Percentiles rank a stretch among this genome's conserved stretches.
phyloP scores from a whole-genome alignment of 1,140 invertebrate genomes.

The Liolophura sinensis region DNA sequence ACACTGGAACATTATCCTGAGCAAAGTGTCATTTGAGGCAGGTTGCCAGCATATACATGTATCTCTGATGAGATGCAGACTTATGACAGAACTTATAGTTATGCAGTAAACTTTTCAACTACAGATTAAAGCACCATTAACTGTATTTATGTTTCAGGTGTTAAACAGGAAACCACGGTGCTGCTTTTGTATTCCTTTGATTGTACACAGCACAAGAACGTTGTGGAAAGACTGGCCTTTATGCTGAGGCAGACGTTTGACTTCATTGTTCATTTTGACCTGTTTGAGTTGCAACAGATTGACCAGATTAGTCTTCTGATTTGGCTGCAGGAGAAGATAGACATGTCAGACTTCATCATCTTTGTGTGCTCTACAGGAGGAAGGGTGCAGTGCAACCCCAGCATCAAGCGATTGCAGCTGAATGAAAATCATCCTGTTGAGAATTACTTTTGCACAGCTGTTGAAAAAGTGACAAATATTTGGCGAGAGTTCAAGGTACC shows the following conservation, averaged over 20 bases:
- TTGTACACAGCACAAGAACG: conserved; percentile 46
- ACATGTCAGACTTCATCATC: conserved; percentile 50
- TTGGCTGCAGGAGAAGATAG: conserved; percentile 46
- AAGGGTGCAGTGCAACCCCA: conserved; percentile 34
- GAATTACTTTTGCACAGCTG: too few relatives aligned
- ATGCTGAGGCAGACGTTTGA: conserved; percentile 50
- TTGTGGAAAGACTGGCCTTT: conserved; percentile 41
- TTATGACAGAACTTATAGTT: too few relatives aligned
- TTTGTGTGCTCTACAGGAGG: conserved; percentile 50
- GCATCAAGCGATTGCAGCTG: too few relatives aligned
- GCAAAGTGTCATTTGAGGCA: too few relatives aligned
- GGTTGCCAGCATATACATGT: too few relatives aligned
- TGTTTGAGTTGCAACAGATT: conserved; percentile 48
- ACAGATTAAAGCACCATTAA: background rate
- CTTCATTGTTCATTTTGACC: conserved; percentile 45
- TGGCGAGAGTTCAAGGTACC: too few relatives aligned
- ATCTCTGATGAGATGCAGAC: too few relatives aligned
- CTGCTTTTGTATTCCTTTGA: conserved; percentile 48
- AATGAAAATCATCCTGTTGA: too few relatives aligned
- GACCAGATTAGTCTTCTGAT: conserved; percentile 42
- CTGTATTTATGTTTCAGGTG: conserved; percentile 40
- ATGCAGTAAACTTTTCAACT: background rate
- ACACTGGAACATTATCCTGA: too few relatives aligned
- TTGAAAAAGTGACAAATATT: too few relatives aligned
- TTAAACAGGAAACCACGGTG: conserved; percentile 43